These are phyloP conservation scores for Polietes domitor DNA, from an alignment of 2,888 invertebrate species.

Conservation along the genomic window DNA sequence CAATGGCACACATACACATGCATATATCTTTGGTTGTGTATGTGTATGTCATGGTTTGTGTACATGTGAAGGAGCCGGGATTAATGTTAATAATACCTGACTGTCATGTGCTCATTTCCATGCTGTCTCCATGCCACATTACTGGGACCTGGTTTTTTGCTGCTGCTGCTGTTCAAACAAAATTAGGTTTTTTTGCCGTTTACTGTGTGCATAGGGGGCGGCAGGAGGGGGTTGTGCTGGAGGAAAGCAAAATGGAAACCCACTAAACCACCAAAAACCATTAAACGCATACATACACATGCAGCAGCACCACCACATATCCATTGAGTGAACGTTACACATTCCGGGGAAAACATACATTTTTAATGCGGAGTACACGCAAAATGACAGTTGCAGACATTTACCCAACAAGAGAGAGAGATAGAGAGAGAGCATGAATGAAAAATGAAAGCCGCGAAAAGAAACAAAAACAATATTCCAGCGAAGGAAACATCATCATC, in stretches of 20 bases:
- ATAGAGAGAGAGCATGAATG: too few species aligned
- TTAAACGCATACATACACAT: not conserved
- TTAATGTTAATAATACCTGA: conserved; percentile 53
- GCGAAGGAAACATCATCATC: not conserved
- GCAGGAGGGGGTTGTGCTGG: not conserved
- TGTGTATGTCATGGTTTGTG: not conserved
- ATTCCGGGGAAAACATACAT: not conserved
- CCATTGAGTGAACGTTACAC: not conserved
- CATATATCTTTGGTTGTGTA: not conserved
- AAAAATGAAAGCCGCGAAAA: not conserved
- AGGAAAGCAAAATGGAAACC: not conserved
- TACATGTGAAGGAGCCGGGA: not conserved
- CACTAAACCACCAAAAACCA: not conserved
- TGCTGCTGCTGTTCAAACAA: not conserved
- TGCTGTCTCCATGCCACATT: not conserved
- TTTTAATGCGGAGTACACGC: not conserved
- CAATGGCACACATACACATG: not conserved
- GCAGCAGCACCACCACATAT: not conserved
- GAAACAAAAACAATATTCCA: not conserved
- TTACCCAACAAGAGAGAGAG: not conserved
- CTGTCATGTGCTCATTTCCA: conserved; percentile 48
- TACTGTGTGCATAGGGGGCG: too few species aligned
- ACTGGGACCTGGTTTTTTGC: not conserved
- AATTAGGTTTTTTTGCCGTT: not conserved
- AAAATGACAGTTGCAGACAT: conserved; percentile 25